A percentile compares a stretch with the other conserved stretches of the same genome.
These are phyloP conservation scores for Brachirus orientalis DNA, from an alignment of 2,113 vertebrate species.

Conservation along the genomic window DNA sequence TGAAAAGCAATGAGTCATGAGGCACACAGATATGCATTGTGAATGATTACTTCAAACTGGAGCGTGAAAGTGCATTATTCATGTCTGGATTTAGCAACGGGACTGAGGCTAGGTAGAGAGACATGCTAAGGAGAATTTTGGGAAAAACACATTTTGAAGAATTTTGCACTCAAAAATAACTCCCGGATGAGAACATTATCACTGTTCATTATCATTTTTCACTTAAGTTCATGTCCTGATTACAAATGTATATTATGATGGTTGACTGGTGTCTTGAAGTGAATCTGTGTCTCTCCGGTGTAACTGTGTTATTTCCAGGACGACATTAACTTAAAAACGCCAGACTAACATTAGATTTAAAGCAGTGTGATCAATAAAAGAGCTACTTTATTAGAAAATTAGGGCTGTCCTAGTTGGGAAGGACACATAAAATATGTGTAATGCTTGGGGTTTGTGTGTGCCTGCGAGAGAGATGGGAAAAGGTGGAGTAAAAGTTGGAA, in stretches of 20 bases:
- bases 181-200: background rate
- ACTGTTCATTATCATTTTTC: slow-evolving; percentile 7
- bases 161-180: slow-evolving; percentile 20
- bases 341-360: slow-evolving; percentile 29
- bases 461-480: slow-evolving; percentile 26
- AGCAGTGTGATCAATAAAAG: slow-evolving; percentile 48
- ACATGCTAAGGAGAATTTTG: background rate
- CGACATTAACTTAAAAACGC: slow-evolving; percentile 24
- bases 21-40: slow-evolving; percentile 32
- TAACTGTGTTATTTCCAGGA: slow-evolving; percentile 18
- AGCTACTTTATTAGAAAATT: slow-evolving; percentile 22
- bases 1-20: slow-evolving; percentile 44
- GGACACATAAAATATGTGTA: slow-evolving; percentile 25
- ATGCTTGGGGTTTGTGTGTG: slow-evolving; percentile 2
- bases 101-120: slow-evolving; percentile 20
- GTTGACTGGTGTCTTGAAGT: slow-evolving; percentile 24
- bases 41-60: slow-evolving; percentile 56
- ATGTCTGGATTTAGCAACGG: slow-evolving; percentile 40
- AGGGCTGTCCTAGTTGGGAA: slow-evolving; percentile 39
- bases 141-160: background rate
- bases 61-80: slow-evolving; percentile 61
- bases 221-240: slow-evolving; percentile 7
- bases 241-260: slow-evolving; percentile 2
- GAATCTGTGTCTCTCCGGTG: slow-evolving; percentile 21
- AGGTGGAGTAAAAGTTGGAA: slow-evolving; percentile 48